Base-by-base conservation (phyloP, 2,797 vertebrate species). In the Loriculus beryllinus region DNA sequence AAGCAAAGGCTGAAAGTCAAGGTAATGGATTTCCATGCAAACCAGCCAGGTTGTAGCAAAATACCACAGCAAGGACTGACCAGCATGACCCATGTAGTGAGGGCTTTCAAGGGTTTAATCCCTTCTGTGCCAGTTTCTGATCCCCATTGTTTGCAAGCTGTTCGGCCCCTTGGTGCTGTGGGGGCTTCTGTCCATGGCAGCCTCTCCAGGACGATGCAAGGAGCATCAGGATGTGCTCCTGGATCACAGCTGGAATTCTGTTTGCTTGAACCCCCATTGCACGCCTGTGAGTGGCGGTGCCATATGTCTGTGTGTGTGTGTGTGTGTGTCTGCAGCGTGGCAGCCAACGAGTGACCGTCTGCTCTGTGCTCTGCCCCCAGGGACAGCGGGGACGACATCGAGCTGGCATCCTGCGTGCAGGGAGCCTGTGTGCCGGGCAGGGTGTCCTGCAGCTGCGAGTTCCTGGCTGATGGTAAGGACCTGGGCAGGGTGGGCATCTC, bases 311-410 rank as follows among this genome's bases (percentile, higher is more conserved):
- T 23, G 33, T 4, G 1, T 31, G 18, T 23, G 33, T 4, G 1
- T 31, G 18, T 37, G 37, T 39, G 37, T 70, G 2, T 57, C 49
- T 76, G 48, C 33, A 28, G 64, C 1, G 2, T 33, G 59, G 49
- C 10, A 28, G 62, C 37, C 6, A 4, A 40, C 1, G 4, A 1
- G 7, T 67, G 77, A 87, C 60, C 0, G 0, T 54, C 67, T 62
- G 52, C 76, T 87, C 35, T 90, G 42, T 82, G 70, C 45, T 94
- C 80, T 89, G 9, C 70, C 94, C 93, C 28, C 97, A 99, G 99
- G 78, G 99, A 99, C 98, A 99, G 99, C 1, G 99, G 99, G 40
- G 99, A 99, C 3, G 99, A 99, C 93, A 98, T 98, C 0, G 99
- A 99, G 97, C 97, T 99, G 90, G 97, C 98, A 14, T 98, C 99